Evolutionary conservation across 2,113 vertebrate genomes (phyloP).

Genomic region (Actinemys pallida): DNA sequence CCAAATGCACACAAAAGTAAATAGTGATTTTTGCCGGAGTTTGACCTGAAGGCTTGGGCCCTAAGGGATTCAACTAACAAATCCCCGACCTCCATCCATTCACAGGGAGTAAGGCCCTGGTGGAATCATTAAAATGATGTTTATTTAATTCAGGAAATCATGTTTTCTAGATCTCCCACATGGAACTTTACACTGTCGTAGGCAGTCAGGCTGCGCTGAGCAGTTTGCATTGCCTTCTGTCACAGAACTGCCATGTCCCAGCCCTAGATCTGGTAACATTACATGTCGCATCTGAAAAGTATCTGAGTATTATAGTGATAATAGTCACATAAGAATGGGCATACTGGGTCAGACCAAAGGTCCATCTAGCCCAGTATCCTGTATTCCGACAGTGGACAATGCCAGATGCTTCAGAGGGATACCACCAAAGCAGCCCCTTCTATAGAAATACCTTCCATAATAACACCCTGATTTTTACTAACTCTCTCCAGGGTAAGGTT

Average conservation of each 20-base stretch:
- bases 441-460: not conserved
- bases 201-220: not conserved
- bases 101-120: not conserved
- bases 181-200: not conserved
- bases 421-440: not conserved
- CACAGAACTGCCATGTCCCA: not conserved
- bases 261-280: not conserved
- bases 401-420: too few species aligned
- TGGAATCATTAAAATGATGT: not conserved
- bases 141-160: not conserved
- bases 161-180: not conserved
- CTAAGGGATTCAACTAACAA: not conserved
- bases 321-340: too few species aligned
- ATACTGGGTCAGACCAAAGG: too few species aligned
- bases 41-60: not conserved
- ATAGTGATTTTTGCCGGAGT: not conserved
- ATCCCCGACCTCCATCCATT: not conserved
- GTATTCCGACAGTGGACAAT: too few species aligned
- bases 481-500: not conserved
- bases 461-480: not conserved
- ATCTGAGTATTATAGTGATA: not conserved
- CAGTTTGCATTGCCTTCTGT: not conserved
- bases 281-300: not conserved
- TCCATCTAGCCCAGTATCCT: too few species aligned
- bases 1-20: not conserved